Percentiles rank a stretch among this genome's conserved stretches.
These are phyloP conservation scores for Embiotoca jacksoni DNA, from an alignment of 2,113 vertebrate species.

Conservation along the genomic window DNA sequence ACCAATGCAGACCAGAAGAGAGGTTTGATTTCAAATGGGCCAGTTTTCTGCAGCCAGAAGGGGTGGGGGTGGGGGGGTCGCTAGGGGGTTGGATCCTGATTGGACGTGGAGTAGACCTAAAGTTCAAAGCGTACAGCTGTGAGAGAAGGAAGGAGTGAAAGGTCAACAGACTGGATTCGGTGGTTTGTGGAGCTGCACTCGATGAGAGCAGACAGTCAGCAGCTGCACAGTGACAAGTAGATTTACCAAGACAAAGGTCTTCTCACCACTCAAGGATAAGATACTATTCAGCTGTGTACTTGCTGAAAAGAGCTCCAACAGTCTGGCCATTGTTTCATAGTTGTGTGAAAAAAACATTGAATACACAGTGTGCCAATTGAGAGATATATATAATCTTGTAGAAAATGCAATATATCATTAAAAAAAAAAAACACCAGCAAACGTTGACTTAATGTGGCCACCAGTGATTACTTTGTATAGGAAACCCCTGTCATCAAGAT, in stretches of 20 bases:
- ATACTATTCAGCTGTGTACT: conserved; percentile 47
- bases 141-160: conserved; percentile 66
- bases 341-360: conserved; percentile 38
- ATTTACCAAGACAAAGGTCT: conserved; percentile 61
- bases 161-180: conserved; percentile 80
- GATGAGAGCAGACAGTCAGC: conserved; percentile 71
- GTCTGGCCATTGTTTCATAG: conserved; percentile 57
- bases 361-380: conserved; percentile 11
- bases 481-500: conserved; percentile 1
- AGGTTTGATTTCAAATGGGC: conserved; percentile 64
- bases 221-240: conserved; percentile 78
- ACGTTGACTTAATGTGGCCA: not conserved
- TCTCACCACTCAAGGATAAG: conserved; percentile 28
- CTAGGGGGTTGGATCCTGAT: conserved; percentile 58
- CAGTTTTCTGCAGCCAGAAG: conserved; percentile 59
- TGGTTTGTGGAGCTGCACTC: conserved; percentile 43
- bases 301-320: conserved; percentile 22
- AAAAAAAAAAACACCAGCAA: not conserved
- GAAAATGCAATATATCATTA: not conserved
- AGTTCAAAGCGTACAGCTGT: conserved; percentile 80
- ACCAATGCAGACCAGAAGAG: conserved; percentile 21
- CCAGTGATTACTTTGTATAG: not conserved
- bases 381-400: not conserved
- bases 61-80: conserved; percentile 16
- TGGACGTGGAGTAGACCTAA: conserved; percentile 66